Base-by-base conservation (phyloP, 1,140 invertebrate genomes). In the Nomia melanderi region DNA sequence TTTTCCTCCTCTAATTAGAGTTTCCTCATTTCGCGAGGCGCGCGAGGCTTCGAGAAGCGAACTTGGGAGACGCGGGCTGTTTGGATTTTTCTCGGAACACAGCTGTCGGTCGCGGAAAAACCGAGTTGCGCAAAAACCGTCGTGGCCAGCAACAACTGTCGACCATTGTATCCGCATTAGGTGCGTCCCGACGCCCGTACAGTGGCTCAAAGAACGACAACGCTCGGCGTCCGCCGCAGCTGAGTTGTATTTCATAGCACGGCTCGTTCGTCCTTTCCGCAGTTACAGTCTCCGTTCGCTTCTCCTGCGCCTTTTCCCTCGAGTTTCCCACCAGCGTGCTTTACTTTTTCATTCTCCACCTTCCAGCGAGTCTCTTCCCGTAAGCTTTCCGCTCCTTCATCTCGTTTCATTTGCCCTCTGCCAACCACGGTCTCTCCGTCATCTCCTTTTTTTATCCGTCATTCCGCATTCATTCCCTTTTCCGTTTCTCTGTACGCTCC, bases 81-180 rank as follows among this genome's bases (percentile, higher is more conserved):
- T 56, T 29, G 25, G 74, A 81, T 82, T 82, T 82, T 82, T 74
- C 62, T 41, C 70, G 27, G 44, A 63, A 54, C 66, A 59, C 81
- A 82, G 79, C 81, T 82, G 81, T 20, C 36, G 41, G 31, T 23
- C 29, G 59, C 7, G 71, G 29, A 83, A 84, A 84, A 84, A 79
- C 25, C 36, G 44, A n/a, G n/a, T 29, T 33, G 47, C 67, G 73
- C 82, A 84, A 84, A 81, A 84, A 84, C 60, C 66, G 44, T 53
- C 62, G 47, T 57, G 47, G 79, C 66, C 71, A 65, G 72, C 73
- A 84, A 84, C 82, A 84, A 84, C 82, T 84, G 82, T 84, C 82
- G 82, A 65, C 82, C 81, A 84, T 84, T 83, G 82, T 84, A 83
- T 84, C 69, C 82, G 82, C 82, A 83, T 84, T 84, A 84, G 81